Base-by-base conservation (phyloP, 2,113 vertebrate genomes). In the Astatotilapia flaviijosephi region DNA sequence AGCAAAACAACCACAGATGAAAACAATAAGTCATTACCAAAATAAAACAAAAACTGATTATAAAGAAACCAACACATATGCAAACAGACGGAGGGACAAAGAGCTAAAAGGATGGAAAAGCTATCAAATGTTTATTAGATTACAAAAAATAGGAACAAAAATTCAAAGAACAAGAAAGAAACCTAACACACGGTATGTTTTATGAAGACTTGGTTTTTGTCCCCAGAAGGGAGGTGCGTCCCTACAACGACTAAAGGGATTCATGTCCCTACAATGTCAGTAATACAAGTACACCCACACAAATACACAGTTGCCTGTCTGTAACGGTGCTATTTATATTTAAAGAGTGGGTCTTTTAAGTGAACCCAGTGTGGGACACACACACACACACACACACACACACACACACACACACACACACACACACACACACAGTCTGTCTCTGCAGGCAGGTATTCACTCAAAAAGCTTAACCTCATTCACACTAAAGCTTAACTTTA, bases 331-430 rank as follows among this genome's bases (percentile, higher is more conserved):
- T 55, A 82, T 84, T 86, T 55, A 86, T 89, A 87, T 85, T 89
- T 88, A 87, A 91, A 89, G 54, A 77, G 79, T 82, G 4, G 2
- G 62, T 70, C 87, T 91, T 91, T 88, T 84, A 91, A 86, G 65
- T 81, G 73, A 83, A 83, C 83, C 87, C 83, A 81, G 85, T 21
- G 81, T 65, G 54, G 12, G 45, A 68, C 13, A 79, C 79, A 89
- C 54, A 62, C 79, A 86, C 19, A 75, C 9, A 35, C 40, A 68
- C 35, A 40, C 47, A 40, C 35, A 58, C 14, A 54, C 68, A 80
- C 26, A 53, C 54, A 90, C 51, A 70, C 26, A 26, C 26, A 26
- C 26, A 26, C 23, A 26, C 23, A 26, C 23, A 26, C 23, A 26
- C 23, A 26, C 26, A 26, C 26, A 26, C 26, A 26, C 26, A 86